Conservation (phyloP, 2,888 invertebrate genomes). For the Melikaiella ostensackeni region DNA sequence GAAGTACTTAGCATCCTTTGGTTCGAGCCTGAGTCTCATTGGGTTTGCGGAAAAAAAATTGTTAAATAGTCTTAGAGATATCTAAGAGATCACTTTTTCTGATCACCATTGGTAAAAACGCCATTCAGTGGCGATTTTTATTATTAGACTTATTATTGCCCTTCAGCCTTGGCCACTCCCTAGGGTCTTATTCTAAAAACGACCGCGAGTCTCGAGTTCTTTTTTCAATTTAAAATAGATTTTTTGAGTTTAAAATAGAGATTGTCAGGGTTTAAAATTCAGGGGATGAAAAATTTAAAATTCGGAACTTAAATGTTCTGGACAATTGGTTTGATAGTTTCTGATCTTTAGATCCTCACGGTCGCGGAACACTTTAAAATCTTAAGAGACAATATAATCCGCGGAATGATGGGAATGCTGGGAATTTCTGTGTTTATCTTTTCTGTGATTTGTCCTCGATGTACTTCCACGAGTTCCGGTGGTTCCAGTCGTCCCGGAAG, state of each 20-base stretch:
- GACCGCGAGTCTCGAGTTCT: not conserved
- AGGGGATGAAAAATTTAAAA: not conserved
- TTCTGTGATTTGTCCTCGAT: slow-evolving; percentile 68
- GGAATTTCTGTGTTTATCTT: slow-evolving; percentile 71
- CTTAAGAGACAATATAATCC: slow-evolving; percentile 72
- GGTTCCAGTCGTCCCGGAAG: slow-evolving; percentile 81
- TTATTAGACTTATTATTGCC: slow-evolving; percentile 38
- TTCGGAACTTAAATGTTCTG: not conserved
- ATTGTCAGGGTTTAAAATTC: not conserved
- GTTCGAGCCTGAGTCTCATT: slow-evolving; percentile 68
- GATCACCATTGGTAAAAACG: slow-evolving; percentile 28
- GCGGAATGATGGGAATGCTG: slow-evolving; percentile 67
- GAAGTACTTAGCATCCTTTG: slow-evolving; percentile 62
- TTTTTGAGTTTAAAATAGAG: not conserved
- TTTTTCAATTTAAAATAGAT: too few species aligned
- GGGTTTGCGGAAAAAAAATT: slow-evolving; percentile 64
- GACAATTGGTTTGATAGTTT: too few species aligned
- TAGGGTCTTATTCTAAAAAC: not conserved
- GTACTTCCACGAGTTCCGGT: slow-evolving; percentile 66
- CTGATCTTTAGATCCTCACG: not conserved
- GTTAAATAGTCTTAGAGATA: slow-evolving; percentile 58
- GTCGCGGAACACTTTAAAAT: not conserved
- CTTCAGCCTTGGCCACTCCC: not conserved
- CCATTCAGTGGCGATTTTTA: slow-evolving; percentile 32
- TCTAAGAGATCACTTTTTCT: slow-evolving; percentile 58